These are phyloP conservation scores for Cnemophilus loriae DNA, from an alignment of 2,113 vertebrate species.

Conservation along the genomic window DNA sequence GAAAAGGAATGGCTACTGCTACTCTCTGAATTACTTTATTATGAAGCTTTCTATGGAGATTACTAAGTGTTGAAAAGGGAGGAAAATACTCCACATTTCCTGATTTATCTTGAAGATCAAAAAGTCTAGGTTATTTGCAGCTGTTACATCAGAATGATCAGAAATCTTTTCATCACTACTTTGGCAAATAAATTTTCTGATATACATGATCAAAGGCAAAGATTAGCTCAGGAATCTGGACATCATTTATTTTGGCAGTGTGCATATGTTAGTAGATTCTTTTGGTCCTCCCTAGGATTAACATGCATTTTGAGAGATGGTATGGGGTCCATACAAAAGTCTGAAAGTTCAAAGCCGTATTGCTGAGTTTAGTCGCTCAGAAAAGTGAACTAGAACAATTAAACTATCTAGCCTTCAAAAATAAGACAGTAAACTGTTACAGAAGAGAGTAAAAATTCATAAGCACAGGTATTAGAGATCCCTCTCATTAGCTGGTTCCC, in stretches of 20 bases:
- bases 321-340: background rate
- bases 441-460: background rate
- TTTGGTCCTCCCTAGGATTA: background rate
- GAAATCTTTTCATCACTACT: background rate
- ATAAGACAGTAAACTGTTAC: background rate
- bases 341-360: background rate
- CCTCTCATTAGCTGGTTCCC: background rate
- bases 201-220: slow-evolving; percentile 13
- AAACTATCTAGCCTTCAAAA: background rate
- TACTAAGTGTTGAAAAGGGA: background rate
- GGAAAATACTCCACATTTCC: background rate
- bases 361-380: background rate
- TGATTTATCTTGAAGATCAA: background rate
- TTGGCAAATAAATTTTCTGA: slow-evolving; percentile 17
- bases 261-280: background rate
- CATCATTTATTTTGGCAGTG: slow-evolving; percentile 1
- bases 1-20: background rate
- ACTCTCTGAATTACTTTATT: background rate
- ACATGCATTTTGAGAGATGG: background rate
- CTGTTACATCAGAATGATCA: background rate
- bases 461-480: background rate
- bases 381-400: background rate
- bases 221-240: background rate
- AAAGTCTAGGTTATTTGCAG: background rate
- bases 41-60: background rate